Evolutionary conservation across 2,113 vertebrate species (phyloP).

Genomic region (Chloebia gouldiae): DNA sequence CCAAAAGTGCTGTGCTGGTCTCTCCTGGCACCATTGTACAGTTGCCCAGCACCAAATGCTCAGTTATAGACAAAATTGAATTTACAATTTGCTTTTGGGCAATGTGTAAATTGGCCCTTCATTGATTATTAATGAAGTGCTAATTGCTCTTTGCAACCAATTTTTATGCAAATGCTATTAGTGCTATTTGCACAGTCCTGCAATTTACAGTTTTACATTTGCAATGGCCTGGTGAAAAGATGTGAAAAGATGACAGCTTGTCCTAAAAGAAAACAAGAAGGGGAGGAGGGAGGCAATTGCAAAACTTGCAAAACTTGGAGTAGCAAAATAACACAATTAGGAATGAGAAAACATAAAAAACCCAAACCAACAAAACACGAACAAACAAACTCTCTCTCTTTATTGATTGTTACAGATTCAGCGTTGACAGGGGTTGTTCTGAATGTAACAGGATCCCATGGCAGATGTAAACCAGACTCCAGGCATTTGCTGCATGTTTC

Average conservation of each 20-base stretch:
- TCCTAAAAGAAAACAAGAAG: conserved; percentile 50
- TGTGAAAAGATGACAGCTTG: conserved; percentile 62
- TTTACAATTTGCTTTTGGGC: conserved; percentile 78
- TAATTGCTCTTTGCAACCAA: conserved; percentile 80
- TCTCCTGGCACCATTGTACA: conserved; percentile 33
- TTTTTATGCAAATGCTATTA: conserved; percentile 74
- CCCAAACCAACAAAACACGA: not conserved
- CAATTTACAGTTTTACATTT: conserved; percentile 71
- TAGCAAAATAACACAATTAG: conserved; percentile 59
- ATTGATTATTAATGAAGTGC: conserved; percentile 84
- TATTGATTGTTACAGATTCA: conserved; percentile 59
- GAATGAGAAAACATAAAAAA: conserved; percentile 1
- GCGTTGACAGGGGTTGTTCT: conserved; percentile 54
- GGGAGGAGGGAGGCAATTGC: not conserved
- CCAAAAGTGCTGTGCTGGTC: not conserved
- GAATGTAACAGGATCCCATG: conserved; percentile 55
- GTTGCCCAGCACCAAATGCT: conserved; percentile 60
- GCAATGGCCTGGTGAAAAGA: conserved; percentile 39
- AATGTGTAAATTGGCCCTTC: conserved; percentile 80
- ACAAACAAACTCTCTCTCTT: conserved; percentile 31
- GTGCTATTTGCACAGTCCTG: conserved; percentile 68
- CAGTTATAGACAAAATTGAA: conserved; percentile 70
- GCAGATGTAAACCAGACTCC: conserved; percentile 53
- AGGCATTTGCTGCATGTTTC: conserved; percentile 8
- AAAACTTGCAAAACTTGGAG: conserved; percentile 62